Base-by-base conservation (phyloP, 2,113 vertebrate species). In the Sinocyclocheilus rhinocerous region DNA sequence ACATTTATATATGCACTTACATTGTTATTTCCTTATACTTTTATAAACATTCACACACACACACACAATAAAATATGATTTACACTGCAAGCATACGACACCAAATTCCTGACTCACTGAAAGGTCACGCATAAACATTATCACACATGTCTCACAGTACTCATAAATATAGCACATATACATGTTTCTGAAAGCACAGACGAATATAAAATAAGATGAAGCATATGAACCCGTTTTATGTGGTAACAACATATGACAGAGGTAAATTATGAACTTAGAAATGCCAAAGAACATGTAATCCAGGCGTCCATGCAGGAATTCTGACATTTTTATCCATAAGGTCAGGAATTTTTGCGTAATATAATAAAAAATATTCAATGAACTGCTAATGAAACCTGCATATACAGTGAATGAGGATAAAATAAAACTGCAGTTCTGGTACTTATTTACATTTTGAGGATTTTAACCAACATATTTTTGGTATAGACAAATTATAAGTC, bases 1-100 rank as follows among this genome's bases (percentile, higher is more conserved):
- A 52, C 22, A 45, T 61, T 57, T 81, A 83, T 33, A 57, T 36
- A 65, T 57, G 33, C 48, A 75, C 69, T 79, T 18, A 76, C 33
- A 81, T 50, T 29, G 63, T 22, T 61, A 24, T 76, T 26, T 33
- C 13, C 11, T 24, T 9, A 61, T 57, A 22, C 45, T 9, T 15
- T n/a, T 8, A 18, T 26, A 79, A 52, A 63, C 29, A 24, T 24
- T 78, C 29, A 59, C 36, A 69, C 57, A 57, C 42, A 45, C 57
- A 57, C 42, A 45, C 9, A 57, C n/a, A 69, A 2, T 22, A 20
- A 55, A 22, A 61, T 42, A 13, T 59, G 18, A 79, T 79, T 33
- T 61, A 59, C 20, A 50, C 4, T 50, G 42, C 42, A 45, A 45
- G 42, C 42, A 45, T 45, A 45, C 42, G 10, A 45, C 42, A 45